A percentile compares a stretch with the other conserved stretches of the same genome.
Evolutionary conservation across 2,797 vertebrate genomes (phyloP).

Genomic region (Varecia variegata): DNA sequence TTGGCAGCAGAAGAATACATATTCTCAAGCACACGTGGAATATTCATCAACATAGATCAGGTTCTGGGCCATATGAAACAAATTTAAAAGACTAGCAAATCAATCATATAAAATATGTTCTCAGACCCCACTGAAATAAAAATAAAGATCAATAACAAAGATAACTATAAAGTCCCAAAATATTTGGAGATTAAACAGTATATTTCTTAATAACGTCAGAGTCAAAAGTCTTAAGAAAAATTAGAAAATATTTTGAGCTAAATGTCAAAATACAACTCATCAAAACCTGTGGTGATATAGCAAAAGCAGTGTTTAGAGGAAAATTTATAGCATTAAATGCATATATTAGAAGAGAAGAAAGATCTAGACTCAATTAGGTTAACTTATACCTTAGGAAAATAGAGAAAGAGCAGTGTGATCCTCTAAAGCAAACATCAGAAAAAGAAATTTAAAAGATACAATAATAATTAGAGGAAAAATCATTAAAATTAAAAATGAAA

Average conservation of each 20-base stretch:
- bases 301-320: background rate
- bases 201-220: background rate
- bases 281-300: background rate
- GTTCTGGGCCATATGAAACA: background rate
- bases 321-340: background rate
- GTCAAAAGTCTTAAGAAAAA: background rate
- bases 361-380: background rate
- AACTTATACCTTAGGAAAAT: background rate
- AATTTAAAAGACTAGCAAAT: background rate
- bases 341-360: background rate
- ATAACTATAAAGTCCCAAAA: background rate
- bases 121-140: background rate
- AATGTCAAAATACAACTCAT: background rate
- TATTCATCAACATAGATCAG: background rate
- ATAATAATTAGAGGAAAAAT: conserved; percentile 14
- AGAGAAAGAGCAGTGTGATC: background rate
- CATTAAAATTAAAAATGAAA: conserved; percentile 27
- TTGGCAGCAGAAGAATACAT: background rate
- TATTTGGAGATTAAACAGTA: conserved; percentile 12
- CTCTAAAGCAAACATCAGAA: background rate
- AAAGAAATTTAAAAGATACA: background rate
- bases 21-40: background rate
- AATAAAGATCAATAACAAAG: conserved; percentile 29
- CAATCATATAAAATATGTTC: background rate
- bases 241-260: conserved; percentile 11